These are phyloP conservation scores for Otolemur garnettii DNA, from an alignment of 2,113 vertebrate genomes.

Conservation along the genomic window DNA sequence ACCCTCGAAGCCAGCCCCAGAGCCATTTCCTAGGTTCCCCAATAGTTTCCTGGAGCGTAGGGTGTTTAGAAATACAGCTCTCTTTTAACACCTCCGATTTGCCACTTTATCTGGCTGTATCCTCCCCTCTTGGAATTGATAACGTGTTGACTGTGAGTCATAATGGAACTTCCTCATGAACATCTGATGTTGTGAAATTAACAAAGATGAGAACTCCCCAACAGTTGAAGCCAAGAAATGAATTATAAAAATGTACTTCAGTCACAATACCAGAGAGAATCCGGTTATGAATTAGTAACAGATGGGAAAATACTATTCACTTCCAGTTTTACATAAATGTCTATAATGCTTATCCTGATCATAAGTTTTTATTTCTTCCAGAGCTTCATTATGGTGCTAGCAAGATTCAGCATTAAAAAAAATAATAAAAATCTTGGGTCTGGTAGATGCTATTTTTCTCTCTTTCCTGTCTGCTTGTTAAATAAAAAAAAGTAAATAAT, in stretches of 20 bases:
- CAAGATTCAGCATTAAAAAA: constrained; percentile 82
- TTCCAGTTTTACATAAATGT: constrained; percentile 85
- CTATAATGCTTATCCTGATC: constrained; percentile 84
- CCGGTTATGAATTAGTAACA: constrained; percentile 86
- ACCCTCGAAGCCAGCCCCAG: background rate
- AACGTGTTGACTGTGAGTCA: constrained; percentile 43
- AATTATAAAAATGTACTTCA: constrained; percentile 83
- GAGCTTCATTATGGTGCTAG: constrained; percentile 81
- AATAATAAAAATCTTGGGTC: constrained; percentile 70
- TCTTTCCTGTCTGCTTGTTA: constrained; percentile 60
- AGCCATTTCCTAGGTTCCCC: background rate
- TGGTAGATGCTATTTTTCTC: constrained; percentile 56
- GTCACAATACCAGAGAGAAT: constrained; percentile 86
- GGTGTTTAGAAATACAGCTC: constrained; percentile 27
- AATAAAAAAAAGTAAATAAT: constrained; percentile 77
- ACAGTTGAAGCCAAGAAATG: constrained; percentile 78
- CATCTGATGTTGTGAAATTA: constrained; percentile 77
- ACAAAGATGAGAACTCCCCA: constrained; percentile 73
- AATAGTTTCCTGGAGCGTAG: background rate
- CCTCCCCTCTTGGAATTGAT: constrained; percentile 70
- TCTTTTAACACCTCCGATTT: constrained; percentile 44
- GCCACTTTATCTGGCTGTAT: background rate
- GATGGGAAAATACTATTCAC: constrained; percentile 87
- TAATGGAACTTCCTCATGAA: constrained; percentile 69
- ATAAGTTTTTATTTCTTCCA: constrained; percentile 88